Evolutionary conservation across 2,113 vertebrate genomes (phyloP), one percentile per base, ranked within the genome.

Genomic region (Pterocles burchelli): DNA sequence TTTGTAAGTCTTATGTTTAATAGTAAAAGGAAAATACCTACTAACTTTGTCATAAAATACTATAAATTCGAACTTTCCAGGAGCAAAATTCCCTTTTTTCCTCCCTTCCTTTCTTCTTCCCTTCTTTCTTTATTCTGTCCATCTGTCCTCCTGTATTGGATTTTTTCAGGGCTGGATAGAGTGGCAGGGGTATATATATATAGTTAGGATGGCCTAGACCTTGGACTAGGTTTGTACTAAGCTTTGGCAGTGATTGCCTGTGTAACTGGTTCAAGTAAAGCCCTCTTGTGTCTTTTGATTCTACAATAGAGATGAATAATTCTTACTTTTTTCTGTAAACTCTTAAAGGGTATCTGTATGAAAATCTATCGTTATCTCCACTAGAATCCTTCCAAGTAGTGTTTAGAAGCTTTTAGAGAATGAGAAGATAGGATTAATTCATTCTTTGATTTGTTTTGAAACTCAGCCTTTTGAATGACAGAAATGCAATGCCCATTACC

Each of bases 401-500:
- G 13, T 68, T 58, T 49, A 67, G 71, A 89, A 89, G 43, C 43
- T 90, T 89, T 89, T 66, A 82, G 48, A 76, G 46, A 86, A 78
- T 29, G 48, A 89, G 31, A 92, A 17, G 22, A 17, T 48, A 21
- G 36, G 18, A 77, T 93, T 94, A 38, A 92, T 91, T 96, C 7
- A 34, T 93, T 94, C 70, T 93, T 86, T 63, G 51, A 95, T 86
- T 91, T 59, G 63, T 73, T 93, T 82, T 91, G 61, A 92, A 70
- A 88, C 28, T 25, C 45, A 70, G 63, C 28, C 46, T 90, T 93
- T 86, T 70, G 71, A 88, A 82, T 93, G 81, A 54, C 61, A 92
- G 72, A 83, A 96, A 84, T 80, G 71, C 59, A 93, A 75, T 81
- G 85, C 52, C 65, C 83, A 83, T 80, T 96, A 75, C 81, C 85